Base-by-base conservation (phyloP, 2,113 vertebrate species). In the Anhinga anhinga region DNA sequence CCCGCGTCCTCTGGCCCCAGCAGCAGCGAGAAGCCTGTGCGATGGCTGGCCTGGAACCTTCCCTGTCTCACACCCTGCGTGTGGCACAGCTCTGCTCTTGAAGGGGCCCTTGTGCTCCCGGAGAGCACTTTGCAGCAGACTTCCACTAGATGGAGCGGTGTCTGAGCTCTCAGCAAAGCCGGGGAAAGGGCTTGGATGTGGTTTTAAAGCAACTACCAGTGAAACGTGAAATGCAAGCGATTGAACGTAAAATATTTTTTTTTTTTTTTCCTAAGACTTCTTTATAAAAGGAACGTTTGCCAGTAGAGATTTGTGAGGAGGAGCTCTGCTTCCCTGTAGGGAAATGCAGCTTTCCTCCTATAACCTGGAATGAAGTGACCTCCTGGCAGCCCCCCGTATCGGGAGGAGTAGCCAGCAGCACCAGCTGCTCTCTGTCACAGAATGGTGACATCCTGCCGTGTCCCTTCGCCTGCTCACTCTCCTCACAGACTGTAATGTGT, bases 81-180 rank as follows among this genome's bases (percentile, higher is more conserved):
- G 26, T 26, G 23, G 20, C 45, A 1, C 47, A 3, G 58, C 27
- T 23, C 50, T 1, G 40, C 25, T n/a, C 44, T 23, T 23, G 19
- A 52, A 10, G 21, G 21, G 7, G 6, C 20, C 42, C 34, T 15
- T 27, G 25, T 12, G 32, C 45, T 38, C 15, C 49, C 4, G 5
- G 38, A 26, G 84, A 62, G 17, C 42, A 17, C 47, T 66, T 40
- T 17, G 1, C 87, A 7, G 42, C 36, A 50, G 6, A 21, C 32
- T 66, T 50, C 94, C 96, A 15, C 96, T 90, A 96, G 95, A 93
- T 90, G 97, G 95, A 82, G 92, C 30, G 7, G 18, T 73, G 82
- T 11, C 70, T 36, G 69, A 82, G 56, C 50, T 12, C 2, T 6
- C 32, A 20, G 47, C 47, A 4, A 19, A 9, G 18, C 36, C 10